Evolutionary conservation across 37 sponge, comb jelly and placozoan genomes (phyloP).

Genomic region (Agelas oroides): DNA sequence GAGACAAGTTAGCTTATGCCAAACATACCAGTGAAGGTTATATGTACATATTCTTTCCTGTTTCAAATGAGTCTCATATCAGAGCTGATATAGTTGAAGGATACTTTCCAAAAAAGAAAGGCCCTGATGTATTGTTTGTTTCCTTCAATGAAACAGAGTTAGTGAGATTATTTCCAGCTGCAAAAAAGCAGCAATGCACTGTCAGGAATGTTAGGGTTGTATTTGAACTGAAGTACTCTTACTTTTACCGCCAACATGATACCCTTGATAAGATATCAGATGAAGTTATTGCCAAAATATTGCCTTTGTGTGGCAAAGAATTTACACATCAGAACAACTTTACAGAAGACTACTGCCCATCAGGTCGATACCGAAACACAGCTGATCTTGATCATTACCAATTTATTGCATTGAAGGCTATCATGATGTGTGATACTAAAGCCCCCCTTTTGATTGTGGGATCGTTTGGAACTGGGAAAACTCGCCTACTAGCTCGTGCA

Average conservation of each 20-base stretch:
- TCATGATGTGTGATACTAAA: conserved; percentile 20
- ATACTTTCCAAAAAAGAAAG: too few relatives aligned
- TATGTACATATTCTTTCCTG: too few relatives aligned
- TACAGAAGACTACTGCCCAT: too few relatives aligned
- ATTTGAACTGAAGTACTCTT: conserved; percentile 6
- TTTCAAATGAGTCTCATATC: too few relatives aligned
- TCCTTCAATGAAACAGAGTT: too few relatives aligned
- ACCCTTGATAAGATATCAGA: not conserved
- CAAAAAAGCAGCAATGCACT: too few relatives aligned
- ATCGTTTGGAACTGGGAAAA: conserved; percentile 60
- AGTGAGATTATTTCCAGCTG: too few relatives aligned
- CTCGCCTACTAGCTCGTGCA: conserved; percentile 31
- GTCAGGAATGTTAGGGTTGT: not conserved
- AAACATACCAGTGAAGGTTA: conserved; percentile 30
- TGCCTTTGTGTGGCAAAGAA: not conserved
- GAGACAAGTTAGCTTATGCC: conserved; percentile 21
- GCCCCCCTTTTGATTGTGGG: conserved; percentile 35
- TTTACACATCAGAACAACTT: too few relatives aligned
- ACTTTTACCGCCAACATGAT: conserved; percentile 20
- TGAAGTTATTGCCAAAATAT: not conserved
- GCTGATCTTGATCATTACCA: conserved; percentile 21
- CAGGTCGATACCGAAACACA: too few relatives aligned
- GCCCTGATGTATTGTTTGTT: too few relatives aligned
- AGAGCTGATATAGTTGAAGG: too few relatives aligned
- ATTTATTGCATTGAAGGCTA: conserved; percentile 8